Conservation (phyloP, 2,113 vertebrate genomes). For the Microcebus jonahi region DNA sequence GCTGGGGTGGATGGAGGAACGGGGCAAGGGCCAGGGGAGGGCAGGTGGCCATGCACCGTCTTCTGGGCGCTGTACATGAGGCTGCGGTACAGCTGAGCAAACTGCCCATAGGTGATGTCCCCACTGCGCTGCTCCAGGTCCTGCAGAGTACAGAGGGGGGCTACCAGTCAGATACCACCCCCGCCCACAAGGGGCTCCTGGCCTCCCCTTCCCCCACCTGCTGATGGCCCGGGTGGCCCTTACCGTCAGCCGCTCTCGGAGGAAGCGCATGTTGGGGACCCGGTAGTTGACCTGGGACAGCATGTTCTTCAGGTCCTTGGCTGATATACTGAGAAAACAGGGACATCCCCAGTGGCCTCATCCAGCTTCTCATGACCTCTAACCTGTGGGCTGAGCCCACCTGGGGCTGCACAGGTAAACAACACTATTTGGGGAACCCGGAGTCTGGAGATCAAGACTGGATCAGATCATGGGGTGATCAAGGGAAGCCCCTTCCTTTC, state of each 20-base stretch:
- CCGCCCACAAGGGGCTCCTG: not conserved
- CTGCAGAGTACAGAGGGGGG: conserved; percentile 73
- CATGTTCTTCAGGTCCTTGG: conserved; percentile 99
- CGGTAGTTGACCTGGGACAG: conserved; percentile 98
- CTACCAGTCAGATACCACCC: not conserved
- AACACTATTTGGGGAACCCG: not conserved
- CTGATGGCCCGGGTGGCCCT: not conserved
- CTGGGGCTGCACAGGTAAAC: not conserved
- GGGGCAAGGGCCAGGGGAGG: not conserved
- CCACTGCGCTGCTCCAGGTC: conserved; percentile 96
- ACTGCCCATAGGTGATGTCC: conserved; percentile 96
- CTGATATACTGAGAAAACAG: conserved; percentile 92
- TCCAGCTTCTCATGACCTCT: not conserved
- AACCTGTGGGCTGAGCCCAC: not conserved
- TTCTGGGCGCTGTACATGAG: conserved; percentile 98
- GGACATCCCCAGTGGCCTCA: not conserved
- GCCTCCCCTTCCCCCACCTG: not conserved
- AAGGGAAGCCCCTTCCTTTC: not conserved
- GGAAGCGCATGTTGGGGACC: conserved; percentile 98
- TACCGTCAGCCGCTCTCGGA: conserved; percentile 96
- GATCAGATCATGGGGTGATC: not conserved
- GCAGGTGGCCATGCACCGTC: conserved; percentile 86
- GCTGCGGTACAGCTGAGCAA: conserved; percentile 95
- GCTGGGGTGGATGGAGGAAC: not conserved
- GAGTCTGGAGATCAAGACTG: not conserved